Percentiles rank a stretch among this genome's conserved stretches.
phyloP scores from a whole-genome alignment of 2,888 invertebrate genomes.

The Pammene aurita region DNA sequence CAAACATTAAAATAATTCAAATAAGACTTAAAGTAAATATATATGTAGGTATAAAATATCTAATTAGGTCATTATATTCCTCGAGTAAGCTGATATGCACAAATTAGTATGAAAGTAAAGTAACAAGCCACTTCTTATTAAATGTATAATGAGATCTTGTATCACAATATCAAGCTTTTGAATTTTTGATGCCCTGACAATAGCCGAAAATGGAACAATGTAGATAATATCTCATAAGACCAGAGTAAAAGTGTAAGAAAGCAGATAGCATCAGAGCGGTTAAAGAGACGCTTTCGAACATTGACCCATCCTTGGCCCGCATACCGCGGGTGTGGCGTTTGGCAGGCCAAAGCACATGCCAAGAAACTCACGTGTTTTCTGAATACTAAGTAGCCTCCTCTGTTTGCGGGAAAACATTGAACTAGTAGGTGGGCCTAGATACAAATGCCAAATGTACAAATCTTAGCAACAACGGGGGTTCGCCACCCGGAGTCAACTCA shows the following conservation, averaged over 20 bases:
- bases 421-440: not conserved
- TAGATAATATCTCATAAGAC: slow-evolving; percentile 12
- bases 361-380: not conserved
- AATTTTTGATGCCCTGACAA: slow-evolving; percentile 11
- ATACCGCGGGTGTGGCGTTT: slow-evolving; percentile 8
- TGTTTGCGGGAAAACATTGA: slow-evolving; percentile 2
- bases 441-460: not conserved
- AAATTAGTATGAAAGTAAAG: too few species aligned
- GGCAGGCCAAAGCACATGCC: slow-evolving; percentile 10
- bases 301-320: slow-evolving; percentile 31
- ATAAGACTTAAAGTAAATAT: too few species aligned
- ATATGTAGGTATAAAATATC: too few species aligned
- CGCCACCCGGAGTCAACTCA: too few species aligned
- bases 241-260: slow-evolving; percentile 29
- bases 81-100: too few species aligned
- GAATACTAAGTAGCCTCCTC: slow-evolving; percentile 1
- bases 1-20: too few species aligned
- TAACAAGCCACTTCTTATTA: slow-evolving; percentile 9
- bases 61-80: too few species aligned
- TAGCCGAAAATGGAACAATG: slow-evolving; percentile 22
- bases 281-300: slow-evolving; percentile 11
- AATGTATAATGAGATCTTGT: slow-evolving; percentile 13
- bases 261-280: slow-evolving; percentile 17
- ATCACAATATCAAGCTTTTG: slow-evolving; percentile 1
- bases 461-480: not conserved